Base-by-base conservation (phyloP, 2,797 vertebrate species). In the Fistularia tabacaria region DNA sequence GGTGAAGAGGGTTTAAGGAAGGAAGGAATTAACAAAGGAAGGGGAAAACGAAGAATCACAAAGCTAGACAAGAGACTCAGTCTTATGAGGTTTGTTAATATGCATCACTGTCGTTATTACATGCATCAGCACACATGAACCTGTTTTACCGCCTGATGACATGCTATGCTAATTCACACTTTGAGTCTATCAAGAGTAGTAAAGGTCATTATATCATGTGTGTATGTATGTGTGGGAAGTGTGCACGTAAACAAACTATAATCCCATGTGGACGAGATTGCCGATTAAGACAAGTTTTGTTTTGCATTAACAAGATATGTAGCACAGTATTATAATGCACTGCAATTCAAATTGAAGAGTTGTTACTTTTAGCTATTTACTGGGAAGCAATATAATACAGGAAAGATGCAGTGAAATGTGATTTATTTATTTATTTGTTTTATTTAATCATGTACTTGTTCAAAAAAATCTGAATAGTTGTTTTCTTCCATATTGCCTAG, bases 161-260 rank as follows among this genome's bases (percentile, higher is more conserved):
- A 43, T 37, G 10, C 43, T 13, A n/a, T 58, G 80, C 37, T 71
- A 13, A 64, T 64, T 71, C 66, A 46, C 74, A 81, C 71, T 62
- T 58, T 71, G 64, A 67, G 54, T 58, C 54, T 38, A 3, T 59
- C 1, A 25, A 62, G 38, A 51, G 53, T n/a, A 13, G 38, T 53
- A 63, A 76, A 81, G 77, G 76, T 75, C 73, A 54, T 52, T 69
- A 46, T 55, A 43, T 38, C 25, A 25, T 25, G 25, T 74, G 69
- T 65, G 54, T 64, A 36, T 59, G n/a, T 54, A 6, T 68, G 64
- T 55, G 83, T 78, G 73, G 72, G 76, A 69, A 51, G 67, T 64
- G 76, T 65, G 57, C 51, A 25, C 48, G 69, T 57, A 78, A 87
- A 84, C 77, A 82, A 12, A 36, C 46, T 63, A 62, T 37, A 45